Evolutionary conservation across 1,140 invertebrate species (phyloP), one percentile per base, ranked within the genome.

Genomic region (Bathynomus jamesi): DNA sequence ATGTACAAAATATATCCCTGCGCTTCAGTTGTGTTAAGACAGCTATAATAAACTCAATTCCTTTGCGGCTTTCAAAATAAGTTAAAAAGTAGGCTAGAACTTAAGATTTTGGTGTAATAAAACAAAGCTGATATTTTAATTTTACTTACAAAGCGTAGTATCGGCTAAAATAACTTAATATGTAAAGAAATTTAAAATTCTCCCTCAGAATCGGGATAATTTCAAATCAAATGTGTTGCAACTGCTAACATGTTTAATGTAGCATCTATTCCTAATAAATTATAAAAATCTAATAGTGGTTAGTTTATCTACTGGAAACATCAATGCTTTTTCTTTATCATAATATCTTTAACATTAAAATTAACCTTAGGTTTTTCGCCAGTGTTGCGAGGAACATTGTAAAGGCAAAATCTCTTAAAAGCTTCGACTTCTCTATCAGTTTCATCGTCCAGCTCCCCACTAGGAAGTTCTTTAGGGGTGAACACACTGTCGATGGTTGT

Each of bases 391-490:
- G 89, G 88, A 72, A 89, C 86, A 5, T 88, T 89, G 76, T 90
- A 88, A 61, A 88, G 85, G 77, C 89, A 91, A 81, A 91, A 91
- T 76, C 89, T 85, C 81, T 91, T 91, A 81, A 91, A 91, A 53
- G 88, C 89, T 81, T 91, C 90, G 74, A 91, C 80, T 80, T 91
- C 89, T 53, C 87, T 83, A 77, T 91, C 90, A 60, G 86, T 87
- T 73, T 90, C 89, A 21, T 53, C 40, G 82, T 91, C 90, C 81
- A 91, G 85, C 76, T 90, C 89, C 21, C 87, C 87, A 79, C 89
- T 87, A 80, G 90, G 89, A 71, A 89, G 82, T 82, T 89, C 88
- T 83, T 88, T 89, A 65, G 90, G 89, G 78, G 87, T 86, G 83
- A 91, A 91, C 79, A 91, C 88, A 80, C 87, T 90, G 82, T 90